phyloP scores from a whole-genome alignment of 1,140 invertebrate genomes.

The Diuraphis noxia region DNA sequence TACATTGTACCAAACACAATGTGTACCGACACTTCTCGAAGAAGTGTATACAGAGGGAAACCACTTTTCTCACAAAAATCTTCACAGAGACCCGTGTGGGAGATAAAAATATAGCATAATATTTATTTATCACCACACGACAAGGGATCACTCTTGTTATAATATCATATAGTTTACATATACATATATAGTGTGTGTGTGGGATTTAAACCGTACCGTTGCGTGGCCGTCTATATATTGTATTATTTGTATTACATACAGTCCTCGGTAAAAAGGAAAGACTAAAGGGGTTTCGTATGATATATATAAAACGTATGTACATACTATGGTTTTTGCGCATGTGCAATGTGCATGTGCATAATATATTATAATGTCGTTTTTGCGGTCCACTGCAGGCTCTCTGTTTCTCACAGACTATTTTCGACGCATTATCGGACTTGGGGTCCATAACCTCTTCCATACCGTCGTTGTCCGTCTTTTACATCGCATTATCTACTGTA shows the following conservation, averaged over 20 bases:
- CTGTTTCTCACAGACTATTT: conserved; percentile 1
- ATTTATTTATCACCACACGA: not conserved
- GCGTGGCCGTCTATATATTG: not conserved
- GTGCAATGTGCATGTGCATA: conserved; percentile 5
- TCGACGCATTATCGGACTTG: conserved; percentile 19
- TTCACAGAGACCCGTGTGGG: not conserved
- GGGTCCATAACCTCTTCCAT: conserved; percentile 6
- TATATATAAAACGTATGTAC: not conserved
- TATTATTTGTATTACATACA: too few relatives aligned
- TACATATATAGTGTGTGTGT: not conserved
- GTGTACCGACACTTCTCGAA: not conserved
- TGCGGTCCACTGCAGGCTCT: not conserved
- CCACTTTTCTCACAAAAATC: not conserved
- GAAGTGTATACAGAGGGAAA: not conserved
- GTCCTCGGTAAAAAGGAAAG: not conserved
- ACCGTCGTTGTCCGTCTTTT: not conserved
- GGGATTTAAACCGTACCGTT: not conserved
- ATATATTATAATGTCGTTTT: conserved; percentile 6
- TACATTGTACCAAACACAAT: not conserved
- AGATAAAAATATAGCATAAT: conserved; percentile 1
- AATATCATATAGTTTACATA: not conserved
- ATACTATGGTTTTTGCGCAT: not conserved
- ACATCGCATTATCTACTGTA: not conserved
- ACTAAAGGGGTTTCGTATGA: not conserved
- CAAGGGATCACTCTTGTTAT: not conserved